Evolutionary conservation across 2,113 vertebrate species (phyloP).

Genomic region (Microcebus lehilahytsara): DNA sequence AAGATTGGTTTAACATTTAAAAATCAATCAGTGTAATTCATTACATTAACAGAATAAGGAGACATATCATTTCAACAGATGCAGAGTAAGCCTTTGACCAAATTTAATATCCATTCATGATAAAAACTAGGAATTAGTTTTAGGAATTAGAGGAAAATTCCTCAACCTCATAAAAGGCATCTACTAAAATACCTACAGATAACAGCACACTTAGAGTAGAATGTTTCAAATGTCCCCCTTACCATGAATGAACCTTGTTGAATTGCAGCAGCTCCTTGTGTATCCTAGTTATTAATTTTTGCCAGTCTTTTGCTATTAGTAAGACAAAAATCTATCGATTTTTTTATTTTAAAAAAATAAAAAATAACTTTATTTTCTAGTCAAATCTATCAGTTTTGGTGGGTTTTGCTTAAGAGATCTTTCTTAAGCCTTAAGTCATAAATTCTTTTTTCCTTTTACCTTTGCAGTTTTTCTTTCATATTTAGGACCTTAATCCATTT

Average conservation of each 20-base stretch:
- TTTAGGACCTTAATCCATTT: neutral
- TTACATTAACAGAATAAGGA: neutral
- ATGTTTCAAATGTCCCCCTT: neutral
- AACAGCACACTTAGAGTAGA: neutral
- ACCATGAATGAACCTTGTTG: neutral
- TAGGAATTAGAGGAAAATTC: neutral
- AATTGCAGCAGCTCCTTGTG: neutral
- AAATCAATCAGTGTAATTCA: neutral
- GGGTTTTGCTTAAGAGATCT: neutral
- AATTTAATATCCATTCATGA: neutral
- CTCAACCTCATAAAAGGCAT: neutral
- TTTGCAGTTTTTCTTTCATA: neutral
- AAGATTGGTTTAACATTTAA: slow-evolving; percentile 3
- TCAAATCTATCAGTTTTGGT: neutral
- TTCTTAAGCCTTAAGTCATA: neutral
- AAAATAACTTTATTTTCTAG: neutral
- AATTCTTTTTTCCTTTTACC: neutral
- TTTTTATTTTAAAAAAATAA: neutral
- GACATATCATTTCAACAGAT: neutral
- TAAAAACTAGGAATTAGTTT: neutral
- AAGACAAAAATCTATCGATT: neutral
- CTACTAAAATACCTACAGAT: neutral
- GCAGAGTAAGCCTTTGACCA: neutral
- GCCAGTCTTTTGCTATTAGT: neutral
- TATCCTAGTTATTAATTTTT: neutral